Percentiles rank a stretch among this genome's conserved stretches.
Evolutionary conservation across 2,888 invertebrate species (phyloP).

Genomic region (Cerastis rubricosa): DNA sequence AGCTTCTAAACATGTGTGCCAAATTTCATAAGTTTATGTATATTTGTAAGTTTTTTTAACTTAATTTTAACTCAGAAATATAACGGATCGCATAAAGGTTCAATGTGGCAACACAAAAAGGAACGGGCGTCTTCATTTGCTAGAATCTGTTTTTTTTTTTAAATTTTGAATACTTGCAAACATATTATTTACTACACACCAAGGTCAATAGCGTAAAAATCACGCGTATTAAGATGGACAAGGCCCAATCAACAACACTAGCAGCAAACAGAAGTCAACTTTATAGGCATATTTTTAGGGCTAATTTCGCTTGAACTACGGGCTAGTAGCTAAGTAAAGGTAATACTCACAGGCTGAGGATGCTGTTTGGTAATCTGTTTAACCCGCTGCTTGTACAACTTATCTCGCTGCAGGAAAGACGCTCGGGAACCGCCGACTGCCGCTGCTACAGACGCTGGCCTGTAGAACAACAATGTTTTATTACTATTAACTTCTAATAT

Average conservation of each 20-base stretch:
- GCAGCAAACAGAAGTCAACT: not conserved
- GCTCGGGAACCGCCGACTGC: constrained; percentile 82
- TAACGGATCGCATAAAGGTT: not conserved
- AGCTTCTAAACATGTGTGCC: too few species aligned
- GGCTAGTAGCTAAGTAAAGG: not conserved
- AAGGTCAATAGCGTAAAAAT: not conserved
- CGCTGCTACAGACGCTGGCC: constrained; percentile 85
- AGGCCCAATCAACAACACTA: not conserved
- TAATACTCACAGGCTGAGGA: constrained; percentile 82
- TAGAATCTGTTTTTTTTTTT: too few species aligned
- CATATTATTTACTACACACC: not conserved
- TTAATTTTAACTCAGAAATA: not conserved
- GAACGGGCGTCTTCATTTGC: not conserved
- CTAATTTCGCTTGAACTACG: not conserved
- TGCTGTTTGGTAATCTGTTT: constrained; percentile 86
- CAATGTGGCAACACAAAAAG: not conserved
- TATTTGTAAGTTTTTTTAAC: not conserved
- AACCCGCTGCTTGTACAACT: constrained; percentile 86
- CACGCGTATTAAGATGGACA: not conserved
- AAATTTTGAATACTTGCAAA: too few species aligned
- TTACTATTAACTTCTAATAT: not conserved
- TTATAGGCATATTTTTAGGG: accelerated
- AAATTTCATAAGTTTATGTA: too few species aligned
- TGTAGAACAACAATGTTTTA: constrained; percentile 52
- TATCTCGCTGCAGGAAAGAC: constrained; percentile 87